These are phyloP conservation scores for Bombus haemorrhoidalis DNA, from an alignment of 1,140 invertebrate species.

Conservation along the genomic window DNA sequence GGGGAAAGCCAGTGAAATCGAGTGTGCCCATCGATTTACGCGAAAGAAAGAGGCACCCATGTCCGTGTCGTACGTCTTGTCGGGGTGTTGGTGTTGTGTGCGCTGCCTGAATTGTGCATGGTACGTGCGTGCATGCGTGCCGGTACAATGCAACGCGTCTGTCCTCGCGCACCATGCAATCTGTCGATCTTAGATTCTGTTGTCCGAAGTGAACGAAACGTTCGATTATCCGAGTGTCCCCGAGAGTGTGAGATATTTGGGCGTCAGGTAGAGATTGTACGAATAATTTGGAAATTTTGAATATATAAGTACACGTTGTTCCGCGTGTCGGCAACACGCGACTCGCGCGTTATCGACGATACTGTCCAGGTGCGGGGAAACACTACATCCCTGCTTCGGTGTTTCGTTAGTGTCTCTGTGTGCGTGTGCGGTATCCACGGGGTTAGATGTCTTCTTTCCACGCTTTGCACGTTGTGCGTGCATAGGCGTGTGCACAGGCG, in stretches of 20 bases:
- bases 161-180: constrained; percentile 37
- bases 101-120: constrained; percentile 47
- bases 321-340: constrained; percentile 29
- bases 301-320: constrained; percentile 43
- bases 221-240: neutral
- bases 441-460: constrained; percentile 45
- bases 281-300: constrained; percentile 22
- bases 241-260: constrained; percentile 12
- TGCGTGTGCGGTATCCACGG: constrained; percentile 16
- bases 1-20: constrained; percentile 67
- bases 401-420: neutral
- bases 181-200: constrained; percentile 38
- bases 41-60: constrained; percentile 69
- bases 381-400: constrained; percentile 18
- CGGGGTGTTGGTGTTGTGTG: constrained; percentile 64
- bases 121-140: constrained; percentile 55
- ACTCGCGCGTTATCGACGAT: constrained; percentile 39
- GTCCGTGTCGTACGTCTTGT: constrained; percentile 61
- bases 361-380: constrained; percentile 15
- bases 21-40: constrained; percentile 71
- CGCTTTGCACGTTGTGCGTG: constrained; percentile 54
- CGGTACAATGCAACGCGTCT: constrained; percentile 43
- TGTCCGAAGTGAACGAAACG: constrained; percentile 4
- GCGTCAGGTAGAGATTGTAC: constrained; percentile 19
- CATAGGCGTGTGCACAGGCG: constrained; percentile 45